These are phyloP conservation scores for Myanophis thanlyinensis DNA, from an alignment of 2,113 vertebrate species.

Conservation along the genomic window DNA sequence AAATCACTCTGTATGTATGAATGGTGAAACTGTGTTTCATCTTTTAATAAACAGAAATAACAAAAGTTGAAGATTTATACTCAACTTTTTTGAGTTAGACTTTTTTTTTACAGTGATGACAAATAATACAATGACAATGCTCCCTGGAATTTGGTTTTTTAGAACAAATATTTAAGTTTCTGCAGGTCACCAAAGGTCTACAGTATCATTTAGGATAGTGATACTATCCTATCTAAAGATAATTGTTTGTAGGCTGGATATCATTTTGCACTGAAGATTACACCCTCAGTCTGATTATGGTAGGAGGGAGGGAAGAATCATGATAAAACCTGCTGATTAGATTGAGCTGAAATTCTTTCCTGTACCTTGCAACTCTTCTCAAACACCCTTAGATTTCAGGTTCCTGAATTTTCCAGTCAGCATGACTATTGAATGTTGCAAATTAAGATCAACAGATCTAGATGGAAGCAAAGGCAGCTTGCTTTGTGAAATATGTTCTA, in stretches of 20 bases:
- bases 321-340: neutral
- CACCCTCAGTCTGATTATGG: neutral
- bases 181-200: conserved; percentile 39
- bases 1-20: neutral
- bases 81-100: neutral
- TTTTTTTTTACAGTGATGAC: conserved; percentile 10
- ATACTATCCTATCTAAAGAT: neutral
- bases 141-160: conserved; percentile 56
- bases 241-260: neutral
- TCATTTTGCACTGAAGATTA: neutral
- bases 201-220: conserved; percentile 12
- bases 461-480: neutral
- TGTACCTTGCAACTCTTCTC: neutral
- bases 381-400: neutral
- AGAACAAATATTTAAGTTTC: conserved; percentile 55
- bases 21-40: neutral
- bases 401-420: neutral
- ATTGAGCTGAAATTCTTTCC: neutral
- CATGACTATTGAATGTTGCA: neutral
- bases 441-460: neutral
- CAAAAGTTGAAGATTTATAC: neutral
- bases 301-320: neutral
- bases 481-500: neutral
- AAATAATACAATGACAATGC: conserved; percentile 24
- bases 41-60: neutral